Evolutionary conservation across 2,797 vertebrate species (phyloP).

Genomic region (Pogonophryne albipinna): DNA sequence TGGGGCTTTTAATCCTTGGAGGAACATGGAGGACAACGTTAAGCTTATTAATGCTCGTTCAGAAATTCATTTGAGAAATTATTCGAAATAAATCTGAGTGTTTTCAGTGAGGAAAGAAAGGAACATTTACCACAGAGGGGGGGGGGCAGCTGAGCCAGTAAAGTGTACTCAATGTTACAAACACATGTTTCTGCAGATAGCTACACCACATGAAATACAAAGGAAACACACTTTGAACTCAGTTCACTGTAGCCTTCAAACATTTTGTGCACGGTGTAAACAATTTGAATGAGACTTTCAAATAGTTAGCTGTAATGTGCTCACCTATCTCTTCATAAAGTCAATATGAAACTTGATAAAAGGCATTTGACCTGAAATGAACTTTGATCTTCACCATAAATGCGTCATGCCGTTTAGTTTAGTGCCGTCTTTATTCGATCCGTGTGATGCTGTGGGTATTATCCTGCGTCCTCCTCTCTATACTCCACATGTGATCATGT

Average conservation of each 20-base stretch:
- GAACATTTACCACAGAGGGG: neutral
- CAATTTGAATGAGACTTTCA: neutral
- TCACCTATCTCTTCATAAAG: neutral
- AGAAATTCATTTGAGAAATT: neutral
- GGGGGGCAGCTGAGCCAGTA: neutral
- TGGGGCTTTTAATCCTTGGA: slow-evolving; percentile 20
- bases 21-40: neutral
- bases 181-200: neutral
- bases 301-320: neutral
- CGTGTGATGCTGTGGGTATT: neutral
- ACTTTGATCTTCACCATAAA: neutral
- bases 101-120: neutral
- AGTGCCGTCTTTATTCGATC: neutral
- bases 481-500: neutral
- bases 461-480: neutral
- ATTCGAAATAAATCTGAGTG: neutral
- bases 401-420: neutral
- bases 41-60: neutral
- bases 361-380: neutral
- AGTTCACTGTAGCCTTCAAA: neutral
- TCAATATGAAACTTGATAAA: neutral
- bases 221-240: no score
- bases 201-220: no score
- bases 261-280: neutral
- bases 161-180: no score